Percentiles rank a stretch among this genome's conserved stretches.
phyloP scores from a whole-genome alignment of 2,113 vertebrate genomes.

The Terrapene triunguis region DNA sequence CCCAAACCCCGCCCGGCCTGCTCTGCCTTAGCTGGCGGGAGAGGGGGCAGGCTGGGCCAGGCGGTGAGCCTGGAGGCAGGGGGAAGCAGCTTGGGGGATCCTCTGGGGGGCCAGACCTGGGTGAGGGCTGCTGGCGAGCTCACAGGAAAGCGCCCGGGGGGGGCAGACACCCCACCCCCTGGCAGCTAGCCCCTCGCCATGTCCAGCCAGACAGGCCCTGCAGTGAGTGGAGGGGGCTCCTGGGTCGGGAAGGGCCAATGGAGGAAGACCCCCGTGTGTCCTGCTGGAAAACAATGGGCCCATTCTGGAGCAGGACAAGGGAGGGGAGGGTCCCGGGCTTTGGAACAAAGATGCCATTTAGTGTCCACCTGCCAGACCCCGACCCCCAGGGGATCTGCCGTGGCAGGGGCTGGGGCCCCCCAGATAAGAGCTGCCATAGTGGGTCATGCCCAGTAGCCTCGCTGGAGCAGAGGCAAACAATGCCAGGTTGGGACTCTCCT shows the following conservation, averaged over 20 bases:
- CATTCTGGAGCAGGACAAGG: neutral
- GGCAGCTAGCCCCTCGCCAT: neutral
- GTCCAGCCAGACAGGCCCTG: neutral
- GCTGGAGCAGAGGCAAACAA: no score
- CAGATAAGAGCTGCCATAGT: no score
- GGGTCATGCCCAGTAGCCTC: no score
- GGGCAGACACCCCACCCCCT: neutral
- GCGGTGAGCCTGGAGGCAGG: no score
- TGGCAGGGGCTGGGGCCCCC: neutral
- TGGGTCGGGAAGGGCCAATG: neutral
- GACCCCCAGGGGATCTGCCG: neutral
- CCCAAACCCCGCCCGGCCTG: neutral
- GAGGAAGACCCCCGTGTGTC: neutral
- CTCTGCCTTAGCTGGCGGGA: neutral
- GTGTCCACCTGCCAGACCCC: neutral
- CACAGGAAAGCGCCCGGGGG: neutral
- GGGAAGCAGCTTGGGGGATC: no score
- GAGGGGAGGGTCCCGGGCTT: neutral
- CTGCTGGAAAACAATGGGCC: neutral
- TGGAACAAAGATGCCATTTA: neutral
- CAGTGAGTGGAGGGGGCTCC: neutral
- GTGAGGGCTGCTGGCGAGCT: neutral
- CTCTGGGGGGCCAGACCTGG: no score
- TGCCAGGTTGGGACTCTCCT: no score
- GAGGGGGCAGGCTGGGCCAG: neutral